phyloP scores from a whole-genome alignment of 2,888 invertebrate species.

The Oscheius sp. region DNA sequence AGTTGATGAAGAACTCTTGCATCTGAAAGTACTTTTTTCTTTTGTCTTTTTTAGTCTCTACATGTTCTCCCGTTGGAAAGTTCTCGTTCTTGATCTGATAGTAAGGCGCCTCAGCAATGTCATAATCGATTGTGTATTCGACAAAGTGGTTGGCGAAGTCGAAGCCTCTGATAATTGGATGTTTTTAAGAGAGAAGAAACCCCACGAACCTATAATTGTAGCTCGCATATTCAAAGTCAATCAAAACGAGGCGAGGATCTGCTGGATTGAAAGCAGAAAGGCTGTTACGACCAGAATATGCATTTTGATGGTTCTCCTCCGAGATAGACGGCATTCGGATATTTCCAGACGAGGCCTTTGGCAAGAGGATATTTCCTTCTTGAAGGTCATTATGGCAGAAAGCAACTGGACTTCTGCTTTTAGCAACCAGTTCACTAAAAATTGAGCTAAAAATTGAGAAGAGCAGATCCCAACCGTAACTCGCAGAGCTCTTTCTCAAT shows the following conservation, averaged over 20 bases:
- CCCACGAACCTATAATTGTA: slow-evolving; percentile 81
- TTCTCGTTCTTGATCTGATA: slow-evolving; percentile 75
- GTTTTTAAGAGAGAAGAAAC: not conserved
- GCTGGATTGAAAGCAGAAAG: slow-evolving; percentile 69
- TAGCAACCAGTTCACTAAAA: slow-evolving; percentile 52
- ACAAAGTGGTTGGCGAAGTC: slow-evolving; percentile 93
- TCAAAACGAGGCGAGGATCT: slow-evolving; percentile 77
- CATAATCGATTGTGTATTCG: slow-evolving; percentile 89
- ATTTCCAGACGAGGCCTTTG: slow-evolving; percentile 69
- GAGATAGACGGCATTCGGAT: slow-evolving; percentile 63
- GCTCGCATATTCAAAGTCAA: slow-evolving; percentile 93
- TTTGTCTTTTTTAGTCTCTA: not conserved
- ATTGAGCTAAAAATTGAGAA: too few relatives aligned
- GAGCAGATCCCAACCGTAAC: slow-evolving; percentile 34
- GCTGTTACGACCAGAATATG: slow-evolving; percentile 44
- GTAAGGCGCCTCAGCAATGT: slow-evolving; percentile 81
- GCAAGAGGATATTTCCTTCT: slow-evolving; percentile 71
- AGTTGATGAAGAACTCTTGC: slow-evolving; percentile 58
- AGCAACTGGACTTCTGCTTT: slow-evolving; percentile 79
- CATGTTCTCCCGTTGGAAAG: slow-evolving; percentile 48
- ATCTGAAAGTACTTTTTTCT: slow-evolving; percentile 34
- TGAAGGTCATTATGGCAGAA: slow-evolving; percentile 73
- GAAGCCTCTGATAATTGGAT: slow-evolving; percentile 78
- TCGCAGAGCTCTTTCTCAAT: slow-evolving; percentile 49
- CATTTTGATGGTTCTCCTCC: slow-evolving; percentile 46